These are phyloP conservation scores for Formicarius rufipectus DNA, from an alignment of 2,113 vertebrate species.

Conservation along the genomic window DNA sequence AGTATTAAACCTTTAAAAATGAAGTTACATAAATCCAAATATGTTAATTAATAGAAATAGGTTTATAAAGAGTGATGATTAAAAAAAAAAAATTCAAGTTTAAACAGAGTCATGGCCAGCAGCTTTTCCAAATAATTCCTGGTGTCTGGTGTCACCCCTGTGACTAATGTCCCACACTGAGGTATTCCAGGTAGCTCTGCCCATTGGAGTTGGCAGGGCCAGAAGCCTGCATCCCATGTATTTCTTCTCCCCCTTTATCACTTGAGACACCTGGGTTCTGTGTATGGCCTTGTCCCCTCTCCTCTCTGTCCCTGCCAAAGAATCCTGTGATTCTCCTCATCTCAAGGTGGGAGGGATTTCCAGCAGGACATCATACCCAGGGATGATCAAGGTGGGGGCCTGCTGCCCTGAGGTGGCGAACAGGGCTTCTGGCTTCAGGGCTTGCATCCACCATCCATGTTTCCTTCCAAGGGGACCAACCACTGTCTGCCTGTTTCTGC, in stretches of 20 bases:
- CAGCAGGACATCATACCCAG: not conserved
- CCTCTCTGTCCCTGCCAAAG: not conserved
- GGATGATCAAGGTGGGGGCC: not conserved
- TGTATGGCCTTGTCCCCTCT: not conserved
- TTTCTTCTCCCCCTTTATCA: fast-evolving
- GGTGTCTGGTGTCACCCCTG: not conserved
- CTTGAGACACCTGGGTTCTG: fast-evolving
- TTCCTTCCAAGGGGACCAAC: not conserved
- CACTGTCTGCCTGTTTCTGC: not conserved
- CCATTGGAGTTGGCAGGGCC: fast-evolving
- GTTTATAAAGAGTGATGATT: not conserved
- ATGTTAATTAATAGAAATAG: not conserved
- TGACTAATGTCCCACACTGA: not conserved
- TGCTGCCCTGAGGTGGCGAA: not conserved
- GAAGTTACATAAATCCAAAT: not conserved
- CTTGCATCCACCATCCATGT: not conserved
- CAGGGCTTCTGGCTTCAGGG: not conserved
- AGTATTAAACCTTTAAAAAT: not conserved
- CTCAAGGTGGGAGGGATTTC: not conserved
- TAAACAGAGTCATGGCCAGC: not conserved
- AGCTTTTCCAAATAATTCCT: not conserved
- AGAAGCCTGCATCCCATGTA: not conserved
- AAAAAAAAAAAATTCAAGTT: not conserved
- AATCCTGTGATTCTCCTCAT: not conserved
- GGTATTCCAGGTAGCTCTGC: not conserved